Evolutionary conservation across 2,888 invertebrate species (phyloP).

Genomic region (Hecatera dysodea): DNA sequence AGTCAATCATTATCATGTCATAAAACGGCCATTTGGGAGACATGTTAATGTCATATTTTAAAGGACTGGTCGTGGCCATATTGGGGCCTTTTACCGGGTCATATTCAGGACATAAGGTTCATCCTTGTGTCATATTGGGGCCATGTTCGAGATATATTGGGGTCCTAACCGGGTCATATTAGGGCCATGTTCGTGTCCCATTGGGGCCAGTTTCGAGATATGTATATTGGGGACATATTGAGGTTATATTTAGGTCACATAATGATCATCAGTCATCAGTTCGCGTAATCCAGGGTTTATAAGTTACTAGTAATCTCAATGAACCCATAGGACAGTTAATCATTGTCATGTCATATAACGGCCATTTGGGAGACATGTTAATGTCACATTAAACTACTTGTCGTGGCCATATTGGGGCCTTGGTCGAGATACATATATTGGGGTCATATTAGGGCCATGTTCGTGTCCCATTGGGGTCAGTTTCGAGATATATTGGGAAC

Average conservation of each 20-base stretch:
- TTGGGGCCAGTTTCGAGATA: neutral
- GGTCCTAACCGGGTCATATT: neutral
- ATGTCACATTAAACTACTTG: neutral
- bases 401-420: neutral
- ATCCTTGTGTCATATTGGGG: too few species aligned
- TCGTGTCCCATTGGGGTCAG: neutral
- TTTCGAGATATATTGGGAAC: too few species aligned
- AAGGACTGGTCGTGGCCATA: neutral
- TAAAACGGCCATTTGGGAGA: neutral
- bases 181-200: neutral
- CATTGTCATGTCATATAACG: neutral
- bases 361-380: neutral
- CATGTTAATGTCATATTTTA: neutral
- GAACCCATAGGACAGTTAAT: too few species aligned
- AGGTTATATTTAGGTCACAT: too few species aligned
- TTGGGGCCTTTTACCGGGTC: neutral
- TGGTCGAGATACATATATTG: neutral
- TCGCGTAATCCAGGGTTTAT: too few species aligned
- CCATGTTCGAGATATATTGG: neutral
- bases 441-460: neutral
- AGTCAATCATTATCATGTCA: too few species aligned
- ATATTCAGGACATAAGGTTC: too few species aligned
- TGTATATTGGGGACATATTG: neutral
- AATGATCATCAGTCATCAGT: too few species aligned
- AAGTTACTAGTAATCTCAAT: too few species aligned